Evolutionary conservation across 2,888 invertebrate species (phyloP).

Genomic region (Tenodera sinensis): DNA sequence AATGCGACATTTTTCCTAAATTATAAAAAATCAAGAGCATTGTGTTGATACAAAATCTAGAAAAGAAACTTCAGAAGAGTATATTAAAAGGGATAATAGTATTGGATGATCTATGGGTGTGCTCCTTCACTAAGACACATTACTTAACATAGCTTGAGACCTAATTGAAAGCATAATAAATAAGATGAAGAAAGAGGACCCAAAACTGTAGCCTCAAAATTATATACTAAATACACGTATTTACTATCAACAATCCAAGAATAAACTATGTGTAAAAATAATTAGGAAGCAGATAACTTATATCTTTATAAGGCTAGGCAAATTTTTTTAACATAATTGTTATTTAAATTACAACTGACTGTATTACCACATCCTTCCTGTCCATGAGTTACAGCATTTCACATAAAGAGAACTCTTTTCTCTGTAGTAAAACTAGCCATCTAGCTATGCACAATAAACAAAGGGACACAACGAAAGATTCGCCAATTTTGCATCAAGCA

Average conservation of each 20-base stretch:
- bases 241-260: background rate
- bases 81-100: background rate
- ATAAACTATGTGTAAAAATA: background rate
- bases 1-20: too few relatives aligned
- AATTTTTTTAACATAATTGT: background rate
- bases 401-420: background rate
- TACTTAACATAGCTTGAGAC: too few relatives aligned
- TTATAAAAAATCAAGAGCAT: too few relatives aligned
- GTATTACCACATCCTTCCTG: background rate
- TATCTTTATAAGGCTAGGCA: background rate
- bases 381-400: background rate
- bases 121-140: too few relatives aligned
- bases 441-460: background rate
- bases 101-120: too few relatives aligned
- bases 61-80: background rate
- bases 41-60: too few relatives aligned
- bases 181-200: background rate
- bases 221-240: background rate
- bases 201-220: background rate
- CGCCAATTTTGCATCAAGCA: background rate
- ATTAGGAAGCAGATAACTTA: background rate
- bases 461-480: background rate
- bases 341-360: background rate
- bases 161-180: background rate
- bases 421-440: background rate